Evolutionary conservation across 1,140 invertebrate species (phyloP), one percentile per base, ranked within the genome.

Genomic region (Megalopta genalis): DNA sequence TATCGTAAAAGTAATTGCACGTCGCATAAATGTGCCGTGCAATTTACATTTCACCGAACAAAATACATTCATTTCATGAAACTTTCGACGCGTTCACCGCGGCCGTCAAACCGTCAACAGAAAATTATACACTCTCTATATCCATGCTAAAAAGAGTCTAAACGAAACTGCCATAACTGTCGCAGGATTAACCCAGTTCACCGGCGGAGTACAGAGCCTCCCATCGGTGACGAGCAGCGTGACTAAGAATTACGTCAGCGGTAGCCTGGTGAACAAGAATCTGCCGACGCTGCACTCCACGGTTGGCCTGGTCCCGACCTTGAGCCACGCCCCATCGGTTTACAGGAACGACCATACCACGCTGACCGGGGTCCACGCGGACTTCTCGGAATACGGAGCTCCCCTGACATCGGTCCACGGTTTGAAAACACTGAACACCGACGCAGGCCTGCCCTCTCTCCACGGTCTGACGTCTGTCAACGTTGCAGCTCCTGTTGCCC

Each of bases 401-500:
- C 14, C 2, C 49, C 16, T 52, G 18, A 52, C 49, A 16, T 21
- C 49, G 4, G 3, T 18, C 16, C 49, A 52, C 16, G 49, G 49
- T 21, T 52, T 52, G 49, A 21, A 52, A 2, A 14, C 49, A 0
- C 14, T 52, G 14, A 16, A 52, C 16, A 7, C 18, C 6, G 49
- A 52, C 18, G 6, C 49, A 10, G 78, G 81, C 0, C 42, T 78
- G 0, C 2, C 80, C 14, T 42, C 70, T 0, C 23, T 76, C 2
- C 77, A 77, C 3, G 18, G 49, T 16, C 1, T 52, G 49, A 21
- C 2, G 1, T 52, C 49, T 2, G 16, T 18, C 49, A 14, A 52
- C 49, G 4, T 52, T 52, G 49, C 5, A 18, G 6, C 16, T 7
- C 85, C 85, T 0, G 49, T 78, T 0, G 9, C 83, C 9, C 42